Conservation (phyloP, 2,797 vertebrate genomes). For the Craterocephalus amniculus region DNA sequence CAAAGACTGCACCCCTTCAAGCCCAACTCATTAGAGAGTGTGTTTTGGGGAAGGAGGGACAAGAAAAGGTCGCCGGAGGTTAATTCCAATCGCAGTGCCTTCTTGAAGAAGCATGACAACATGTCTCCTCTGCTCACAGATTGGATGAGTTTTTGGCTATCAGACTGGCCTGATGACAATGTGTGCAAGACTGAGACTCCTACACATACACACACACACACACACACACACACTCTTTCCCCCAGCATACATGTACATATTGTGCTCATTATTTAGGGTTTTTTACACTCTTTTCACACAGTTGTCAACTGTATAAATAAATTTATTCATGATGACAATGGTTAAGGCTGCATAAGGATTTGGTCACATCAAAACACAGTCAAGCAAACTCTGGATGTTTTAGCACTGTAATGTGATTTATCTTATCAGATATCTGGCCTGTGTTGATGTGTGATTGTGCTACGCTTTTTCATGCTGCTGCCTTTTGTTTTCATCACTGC, state of each 20-base stretch:
- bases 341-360: constrained; percentile 44
- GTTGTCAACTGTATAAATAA: constrained; percentile 15
- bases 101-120: constrained; percentile 75
- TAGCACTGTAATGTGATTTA: constrained; percentile 65
- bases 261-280: constrained; percentile 3
- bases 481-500: constrained; percentile 63
- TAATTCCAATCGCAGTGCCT: constrained; percentile 79
- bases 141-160: constrained; percentile 72
- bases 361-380: too few relatives aligned
- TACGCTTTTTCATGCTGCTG: constrained; percentile 55
- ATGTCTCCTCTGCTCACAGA: constrained; percentile 77
- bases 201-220: neutral
- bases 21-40: constrained; percentile 76
- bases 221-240: neutral
- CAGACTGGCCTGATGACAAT: constrained; percentile 65
- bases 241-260: constrained; percentile 19
- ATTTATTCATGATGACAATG: constrained; percentile 33
- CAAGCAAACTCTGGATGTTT: constrained; percentile 66
- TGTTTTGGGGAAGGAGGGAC: constrained; percentile 66
- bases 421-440: constrained; percentile 43
- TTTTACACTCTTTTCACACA: constrained; percentile 13
- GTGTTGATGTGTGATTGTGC: constrained; percentile 40
- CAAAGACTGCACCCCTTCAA: constrained; percentile 62
- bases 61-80: constrained; percentile 74
- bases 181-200: constrained; percentile 57